A percentile compares a stretch with the other conserved stretches of the same genome.
Conservation (phyloP, 2,797 vertebrate species). For the Rhyacichthys aspro region DNA sequence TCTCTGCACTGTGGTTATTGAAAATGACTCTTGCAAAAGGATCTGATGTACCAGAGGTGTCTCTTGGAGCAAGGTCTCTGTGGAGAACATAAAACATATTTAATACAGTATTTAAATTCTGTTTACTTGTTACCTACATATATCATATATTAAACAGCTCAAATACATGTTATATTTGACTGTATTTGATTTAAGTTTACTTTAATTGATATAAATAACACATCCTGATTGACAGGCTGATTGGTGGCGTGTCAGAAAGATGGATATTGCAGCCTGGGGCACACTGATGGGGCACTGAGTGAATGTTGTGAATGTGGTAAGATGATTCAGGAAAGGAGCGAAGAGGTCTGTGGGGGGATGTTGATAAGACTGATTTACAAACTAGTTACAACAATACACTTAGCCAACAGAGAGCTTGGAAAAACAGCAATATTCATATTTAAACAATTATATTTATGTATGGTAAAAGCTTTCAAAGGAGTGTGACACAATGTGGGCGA, state of each 20-base stretch:
- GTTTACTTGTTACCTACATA: no score
- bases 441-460: not conserved
- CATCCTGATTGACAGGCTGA: slow-evolving; percentile 58
- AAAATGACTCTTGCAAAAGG: slow-evolving; percentile 88
- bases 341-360: slow-evolving; percentile 46
- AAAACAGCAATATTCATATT: not conserved
- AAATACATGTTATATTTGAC: slow-evolving; percentile 17
- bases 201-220: slow-evolving; percentile 42
- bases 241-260: slow-evolving; percentile 49
- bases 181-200: slow-evolving; percentile 36
- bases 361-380: slow-evolving; percentile 44
- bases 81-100: slow-evolving; percentile 7
- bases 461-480: no score
- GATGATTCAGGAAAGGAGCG: slow-evolving; percentile 52
- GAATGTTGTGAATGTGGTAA: slow-evolving; percentile 56
- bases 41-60: slow-evolving; percentile 90
- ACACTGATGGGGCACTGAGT: slow-evolving; percentile 65
- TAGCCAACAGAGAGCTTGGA: not conserved
- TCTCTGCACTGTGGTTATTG: slow-evolving; percentile 87
- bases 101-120: not conserved
- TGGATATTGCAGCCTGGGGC: slow-evolving; percentile 42
- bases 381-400: slow-evolving; percentile 1
- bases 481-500: no score
- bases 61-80: slow-evolving; percentile 90
- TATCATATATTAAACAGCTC: not conserved